phyloP scores from a whole-genome alignment of 2,888 invertebrate species.

The Serrognathus titanus region DNA sequence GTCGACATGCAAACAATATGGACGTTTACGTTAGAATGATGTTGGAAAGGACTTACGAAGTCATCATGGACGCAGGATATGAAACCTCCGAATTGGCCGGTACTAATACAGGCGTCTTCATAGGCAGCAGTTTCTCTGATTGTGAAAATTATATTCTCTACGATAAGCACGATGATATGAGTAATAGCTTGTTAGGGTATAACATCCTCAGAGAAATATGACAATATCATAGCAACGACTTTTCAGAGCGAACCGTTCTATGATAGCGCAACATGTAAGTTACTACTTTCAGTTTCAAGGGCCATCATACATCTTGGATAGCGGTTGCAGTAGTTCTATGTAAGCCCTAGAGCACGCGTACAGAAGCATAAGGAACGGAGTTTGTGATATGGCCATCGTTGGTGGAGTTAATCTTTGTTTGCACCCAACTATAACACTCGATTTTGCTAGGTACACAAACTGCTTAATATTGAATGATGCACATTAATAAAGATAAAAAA shows the following conservation, averaged over 20 bases:
- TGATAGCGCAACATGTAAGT: slow-evolving; percentile 88
- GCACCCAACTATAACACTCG: slow-evolving; percentile 83
- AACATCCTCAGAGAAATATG: not conserved
- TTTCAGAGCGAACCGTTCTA: slow-evolving; percentile 77
- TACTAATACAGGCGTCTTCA: slow-evolving; percentile 72
- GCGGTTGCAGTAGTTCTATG: slow-evolving; percentile 92
- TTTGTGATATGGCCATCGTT: slow-evolving; percentile 86
- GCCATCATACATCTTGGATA: slow-evolving; percentile 85
- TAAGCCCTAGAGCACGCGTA: slow-evolving; percentile 85
- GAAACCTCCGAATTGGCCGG: slow-evolving; percentile 70
- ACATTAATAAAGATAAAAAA: not conserved
- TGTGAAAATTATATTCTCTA: slow-evolving; percentile 62
- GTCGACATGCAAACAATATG: slow-evolving; percentile 34
- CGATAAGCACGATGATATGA: slow-evolving; percentile 6
- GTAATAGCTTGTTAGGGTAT: slow-evolving; percentile 52
- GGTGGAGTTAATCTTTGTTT: slow-evolving; percentile 83
- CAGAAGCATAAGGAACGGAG: slow-evolving; percentile 70
- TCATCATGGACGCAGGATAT: slow-evolving; percentile 57
- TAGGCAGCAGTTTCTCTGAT: slow-evolving; percentile 74
- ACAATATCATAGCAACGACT: not conserved
- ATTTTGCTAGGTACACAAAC: slow-evolving; percentile 61
- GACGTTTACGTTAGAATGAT: slow-evolving; percentile 58
- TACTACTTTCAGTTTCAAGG: slow-evolving; percentile 85
- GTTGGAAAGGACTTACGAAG: slow-evolving; percentile 59
- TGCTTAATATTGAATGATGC: too few species aligned